phyloP scores from a whole-genome alignment of 2,797 vertebrate species.

The Diglossa cyanea region DNA sequence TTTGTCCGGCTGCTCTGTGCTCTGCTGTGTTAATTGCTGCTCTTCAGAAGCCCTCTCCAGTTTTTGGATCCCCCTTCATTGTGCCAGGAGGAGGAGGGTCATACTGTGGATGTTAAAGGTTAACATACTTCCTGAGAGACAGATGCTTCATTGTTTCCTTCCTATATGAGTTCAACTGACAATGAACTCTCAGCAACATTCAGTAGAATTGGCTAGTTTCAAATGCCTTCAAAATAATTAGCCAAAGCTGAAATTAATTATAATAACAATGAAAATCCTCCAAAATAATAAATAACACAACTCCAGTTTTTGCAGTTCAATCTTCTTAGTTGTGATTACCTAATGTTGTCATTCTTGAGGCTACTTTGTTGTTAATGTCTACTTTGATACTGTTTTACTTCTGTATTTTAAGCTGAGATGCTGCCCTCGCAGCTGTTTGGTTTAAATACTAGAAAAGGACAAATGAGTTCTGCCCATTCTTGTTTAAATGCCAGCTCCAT shows the following conservation, averaged over 20 bases:
- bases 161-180: neutral
- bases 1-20: neutral
- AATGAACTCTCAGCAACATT: neutral
- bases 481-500: neutral
- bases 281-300: neutral
- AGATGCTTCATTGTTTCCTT: neutral
- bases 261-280: neutral
- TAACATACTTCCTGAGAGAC: neutral
- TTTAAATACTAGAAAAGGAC: neutral
- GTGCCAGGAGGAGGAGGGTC: neutral
- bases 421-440: neutral
- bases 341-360: neutral
- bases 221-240: neutral
- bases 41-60: neutral
- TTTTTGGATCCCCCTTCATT: neutral
- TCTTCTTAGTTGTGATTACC: neutral
- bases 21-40: neutral
- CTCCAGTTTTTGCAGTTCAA: neutral
- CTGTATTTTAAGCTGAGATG: neutral
- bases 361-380: neutral
- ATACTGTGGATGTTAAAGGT: neutral
- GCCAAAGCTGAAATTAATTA: neutral
- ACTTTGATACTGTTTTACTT: neutral
- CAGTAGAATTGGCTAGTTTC: neutral
- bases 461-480: neutral